A percentile compares a stretch with the other conserved stretches of the same genome.
Evolutionary conservation across 2,113 vertebrate species (phyloP).

Genomic region (Pithys albifrons): DNA sequence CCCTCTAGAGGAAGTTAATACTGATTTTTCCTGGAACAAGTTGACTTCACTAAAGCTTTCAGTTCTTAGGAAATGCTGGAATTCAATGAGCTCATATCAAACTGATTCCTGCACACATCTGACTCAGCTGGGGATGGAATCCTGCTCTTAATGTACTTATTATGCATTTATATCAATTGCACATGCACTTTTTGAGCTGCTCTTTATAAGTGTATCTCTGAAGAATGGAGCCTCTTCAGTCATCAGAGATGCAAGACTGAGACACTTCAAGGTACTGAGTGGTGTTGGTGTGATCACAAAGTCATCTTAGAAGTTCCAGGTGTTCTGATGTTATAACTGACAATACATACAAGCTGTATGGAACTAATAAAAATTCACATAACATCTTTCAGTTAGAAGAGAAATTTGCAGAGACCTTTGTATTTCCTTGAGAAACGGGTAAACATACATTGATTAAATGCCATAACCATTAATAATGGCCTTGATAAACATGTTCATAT

Average conservation of each 20-base stretch:
- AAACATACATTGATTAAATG: background rate
- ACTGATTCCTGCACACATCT: background rate
- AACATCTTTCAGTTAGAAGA: background rate
- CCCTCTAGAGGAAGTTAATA: background rate
- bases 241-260: background rate
- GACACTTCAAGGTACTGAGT: background rate
- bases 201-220: background rate
- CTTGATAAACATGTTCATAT: background rate
- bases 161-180: background rate
- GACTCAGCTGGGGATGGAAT: background rate
- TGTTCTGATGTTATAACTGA: background rate
- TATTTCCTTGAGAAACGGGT: background rate
- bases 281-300: background rate
- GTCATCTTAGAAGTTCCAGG: background rate
- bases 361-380: background rate
- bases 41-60: background rate
- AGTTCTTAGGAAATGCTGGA: background rate
- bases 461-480: background rate
- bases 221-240: background rate
- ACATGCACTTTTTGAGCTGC: background rate
- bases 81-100: fast-evolving
- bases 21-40: background rate
- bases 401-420: background rate
- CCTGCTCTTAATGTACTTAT: background rate
- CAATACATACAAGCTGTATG: background rate